Evolutionary conservation across 2,113 vertebrate species (phyloP), one percentile per base, ranked within the genome.

Genomic region (Lagopus muta): DNA sequence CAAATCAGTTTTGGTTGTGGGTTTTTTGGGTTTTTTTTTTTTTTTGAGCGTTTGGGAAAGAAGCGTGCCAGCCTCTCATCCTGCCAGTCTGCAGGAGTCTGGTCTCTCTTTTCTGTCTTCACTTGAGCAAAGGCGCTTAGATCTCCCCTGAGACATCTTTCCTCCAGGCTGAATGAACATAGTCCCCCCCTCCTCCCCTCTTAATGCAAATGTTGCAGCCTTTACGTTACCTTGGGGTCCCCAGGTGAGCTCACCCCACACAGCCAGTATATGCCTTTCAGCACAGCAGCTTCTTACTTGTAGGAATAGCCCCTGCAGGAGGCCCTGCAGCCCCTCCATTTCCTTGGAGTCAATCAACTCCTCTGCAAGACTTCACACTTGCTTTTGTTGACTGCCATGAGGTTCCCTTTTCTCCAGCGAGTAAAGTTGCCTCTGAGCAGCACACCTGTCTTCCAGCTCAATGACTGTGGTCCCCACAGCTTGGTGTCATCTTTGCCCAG

Each of bases 391-490:
- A 72, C 38, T 8, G 30, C 22, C 30, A 5, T 0, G 1, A 32
- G 15, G 11, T 52, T 8, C 19, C 38, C 15, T 52, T 0, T 25
- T 48, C 20, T 40, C 8, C 42, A 88, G 25, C 6, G 11, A 65
- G n/a, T 6, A 52, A 78, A 52, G 21, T 22, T 80, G 9, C 8
- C 30, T n/a, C 4, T 20, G 8, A 48, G 32, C 0, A 72, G 42
- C n/a, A 47, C 16, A 50, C 4, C 12, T 42, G 7, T 1, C 2
- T 3, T 5, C 6, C n/a, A 82, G 1, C 18, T 50, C 0, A 34
- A 5, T 12, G 16, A 36, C 61, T 57, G 14, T 28, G 11, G 18
- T 36, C 15, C 28, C 19, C n/a, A 14, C 20, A 42, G 19, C 2
- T 12, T 2, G 3, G 21, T 8, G 10, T 5, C 38, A 54, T 55